Evolutionary conservation across 2,113 vertebrate species (phyloP).

Genomic region (Siniperca chuatsi): DNA sequence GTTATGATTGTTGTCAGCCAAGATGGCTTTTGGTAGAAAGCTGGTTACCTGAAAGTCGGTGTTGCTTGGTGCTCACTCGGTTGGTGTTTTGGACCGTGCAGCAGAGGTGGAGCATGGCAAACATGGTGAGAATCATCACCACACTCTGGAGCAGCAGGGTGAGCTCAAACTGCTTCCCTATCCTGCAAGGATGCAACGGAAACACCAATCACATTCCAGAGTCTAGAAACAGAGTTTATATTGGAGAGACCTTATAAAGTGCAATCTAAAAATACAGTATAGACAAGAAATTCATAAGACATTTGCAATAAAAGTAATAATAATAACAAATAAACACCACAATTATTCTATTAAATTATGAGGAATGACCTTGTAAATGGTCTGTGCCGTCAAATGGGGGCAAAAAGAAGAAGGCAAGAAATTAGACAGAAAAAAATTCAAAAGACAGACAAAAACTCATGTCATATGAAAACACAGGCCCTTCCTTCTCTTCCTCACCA

Average conservation of each 20-base stretch:
- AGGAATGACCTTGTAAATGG: background rate
- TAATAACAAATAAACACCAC: too few relatives aligned
- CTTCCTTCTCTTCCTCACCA: slow-evolving; percentile 78
- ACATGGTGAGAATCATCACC: slow-evolving; percentile 88
- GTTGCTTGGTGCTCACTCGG: slow-evolving; percentile 84
- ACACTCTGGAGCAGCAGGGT: slow-evolving; percentile 87
- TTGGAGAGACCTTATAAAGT: background rate
- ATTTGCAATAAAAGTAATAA: too few relatives aligned
- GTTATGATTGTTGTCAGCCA: background rate
- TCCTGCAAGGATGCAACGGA: slow-evolving; percentile 68
- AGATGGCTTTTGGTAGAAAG: background rate
- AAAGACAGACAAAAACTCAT: background rate
- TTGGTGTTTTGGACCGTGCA: slow-evolving; percentile 82
- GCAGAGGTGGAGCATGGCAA: slow-evolving; percentile 87
- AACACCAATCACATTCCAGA: background rate
- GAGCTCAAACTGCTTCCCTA: slow-evolving; percentile 88
- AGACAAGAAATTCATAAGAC: background rate
- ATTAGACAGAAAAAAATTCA: background rate
- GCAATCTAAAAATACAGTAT: background rate
- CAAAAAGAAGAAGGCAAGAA: background rate
- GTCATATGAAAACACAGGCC: background rate
- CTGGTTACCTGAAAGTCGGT: slow-evolving; percentile 83
- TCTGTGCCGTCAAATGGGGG: background rate
- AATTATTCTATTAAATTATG: too few relatives aligned
- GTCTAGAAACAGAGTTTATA: background rate